A percentile compares a stretch with the other conserved stretches of the same genome.
Conservation (phyloP, 2,888 invertebrate species). For the Gerris lacustris region DNA sequence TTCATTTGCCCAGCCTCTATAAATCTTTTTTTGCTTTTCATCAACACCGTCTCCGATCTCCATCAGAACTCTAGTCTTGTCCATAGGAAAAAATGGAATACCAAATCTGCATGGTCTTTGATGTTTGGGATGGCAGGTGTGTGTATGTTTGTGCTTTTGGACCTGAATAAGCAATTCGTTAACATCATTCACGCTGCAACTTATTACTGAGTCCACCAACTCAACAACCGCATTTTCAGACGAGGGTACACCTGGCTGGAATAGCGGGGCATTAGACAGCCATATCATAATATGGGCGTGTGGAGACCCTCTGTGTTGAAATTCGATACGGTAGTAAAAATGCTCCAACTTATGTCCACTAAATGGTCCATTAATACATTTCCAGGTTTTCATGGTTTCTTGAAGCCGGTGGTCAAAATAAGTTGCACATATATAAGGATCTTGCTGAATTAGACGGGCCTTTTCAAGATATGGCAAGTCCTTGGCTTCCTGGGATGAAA, state of each 20-base stretch:
- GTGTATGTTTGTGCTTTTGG: constrained; percentile 28
- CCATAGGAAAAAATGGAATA: neutral
- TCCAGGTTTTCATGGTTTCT: constrained; percentile 20
- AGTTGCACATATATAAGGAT: neutral
- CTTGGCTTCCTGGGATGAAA: neutral
- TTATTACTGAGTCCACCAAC: neutral
- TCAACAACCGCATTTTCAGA: neutral
- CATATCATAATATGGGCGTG: too few species aligned
- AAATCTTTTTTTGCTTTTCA: neutral
- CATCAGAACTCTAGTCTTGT: neutral
- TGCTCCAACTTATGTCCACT: constrained; percentile 16
- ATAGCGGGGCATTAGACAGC: constrained; percentile 30
- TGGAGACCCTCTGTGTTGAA: constrained; percentile 31
- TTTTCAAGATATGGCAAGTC: neutral
- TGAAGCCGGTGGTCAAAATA: neutral
- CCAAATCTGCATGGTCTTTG: neutral
- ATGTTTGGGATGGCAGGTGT: constrained; percentile 24
- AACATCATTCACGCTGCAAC: neutral
- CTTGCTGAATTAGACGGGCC: neutral
- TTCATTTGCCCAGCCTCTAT: too few species aligned
- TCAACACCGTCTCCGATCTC: neutral
- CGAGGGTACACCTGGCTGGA: constrained; percentile 20
- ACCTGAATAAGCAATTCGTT: constrained; percentile 19
- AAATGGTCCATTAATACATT: constrained; percentile 9
- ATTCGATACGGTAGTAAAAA: constrained; percentile 30